Conservation (phyloP, 23 tunicate genomes). For the Trididemnum clinides region DNA sequence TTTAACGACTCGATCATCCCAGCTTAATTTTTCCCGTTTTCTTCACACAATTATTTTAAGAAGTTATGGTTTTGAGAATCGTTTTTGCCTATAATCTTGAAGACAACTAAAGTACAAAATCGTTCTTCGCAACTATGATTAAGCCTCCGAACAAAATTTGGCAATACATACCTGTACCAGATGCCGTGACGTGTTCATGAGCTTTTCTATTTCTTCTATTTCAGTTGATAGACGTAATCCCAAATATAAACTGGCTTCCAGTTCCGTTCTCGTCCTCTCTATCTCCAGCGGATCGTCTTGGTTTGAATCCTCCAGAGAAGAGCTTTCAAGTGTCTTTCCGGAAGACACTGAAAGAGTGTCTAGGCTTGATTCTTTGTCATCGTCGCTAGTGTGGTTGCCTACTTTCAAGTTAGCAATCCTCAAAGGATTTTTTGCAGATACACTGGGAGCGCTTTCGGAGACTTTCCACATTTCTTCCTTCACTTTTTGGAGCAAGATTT, state of each 20-base stretch:
- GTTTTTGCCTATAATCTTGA: too few relatives aligned
- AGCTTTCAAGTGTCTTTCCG: background rate
- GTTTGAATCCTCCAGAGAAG: background rate
- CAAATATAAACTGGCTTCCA: constrained; percentile 76
- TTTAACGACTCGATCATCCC: too few relatives aligned
- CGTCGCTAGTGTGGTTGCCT: constrained; percentile 60
- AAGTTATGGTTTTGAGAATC: background rate
- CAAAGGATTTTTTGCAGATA: background rate
- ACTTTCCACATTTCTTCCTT: constrained; percentile 75
- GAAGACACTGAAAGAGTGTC: constrained; percentile 16
- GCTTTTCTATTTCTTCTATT: constrained; percentile 70
- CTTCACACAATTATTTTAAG: too few relatives aligned
- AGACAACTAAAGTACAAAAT: too few relatives aligned
- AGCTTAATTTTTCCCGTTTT: too few relatives aligned
- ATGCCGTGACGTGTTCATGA: constrained; percentile 23
- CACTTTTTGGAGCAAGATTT: constrained; percentile 77
- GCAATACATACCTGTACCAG: constrained; percentile 31
- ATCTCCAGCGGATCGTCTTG: constrained; percentile 39
- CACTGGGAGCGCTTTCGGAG: constrained; percentile 7
- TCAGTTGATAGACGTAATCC: constrained; percentile 72
- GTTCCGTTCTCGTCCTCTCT: constrained; percentile 55
- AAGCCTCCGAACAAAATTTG: too few relatives aligned
- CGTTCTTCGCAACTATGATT: too few relatives aligned
- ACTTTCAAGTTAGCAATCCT: constrained; percentile 65
- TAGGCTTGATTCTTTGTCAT: constrained; percentile 43